Conservation (phyloP, 2,888 invertebrate genomes). For the Slavum lentiscoides region DNA sequence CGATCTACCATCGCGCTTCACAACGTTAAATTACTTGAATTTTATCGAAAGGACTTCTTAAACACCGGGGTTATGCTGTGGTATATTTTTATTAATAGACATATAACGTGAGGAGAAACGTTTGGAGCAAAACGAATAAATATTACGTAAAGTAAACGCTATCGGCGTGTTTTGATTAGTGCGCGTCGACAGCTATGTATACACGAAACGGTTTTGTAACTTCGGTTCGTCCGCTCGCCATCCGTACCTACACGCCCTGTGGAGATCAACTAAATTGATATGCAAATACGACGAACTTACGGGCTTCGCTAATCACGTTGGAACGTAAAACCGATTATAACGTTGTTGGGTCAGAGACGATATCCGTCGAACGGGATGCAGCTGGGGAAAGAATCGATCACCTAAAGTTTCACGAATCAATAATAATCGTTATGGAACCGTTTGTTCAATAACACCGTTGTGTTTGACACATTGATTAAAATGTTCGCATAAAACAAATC, state of each 20-base stretch:
- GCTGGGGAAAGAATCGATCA: neutral
- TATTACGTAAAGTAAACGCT: conserved; percentile 25
- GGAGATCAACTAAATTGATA: conserved; percentile 41
- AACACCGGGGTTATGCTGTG: neutral
- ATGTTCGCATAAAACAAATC: too few relatives aligned
- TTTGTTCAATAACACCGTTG: neutral
- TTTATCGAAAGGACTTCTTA: too few relatives aligned
- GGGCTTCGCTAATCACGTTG: conserved; percentile 26
- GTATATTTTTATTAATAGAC: neutral
- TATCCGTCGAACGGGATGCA: neutral
- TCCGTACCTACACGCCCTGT: neutral
- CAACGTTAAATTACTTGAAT: too few relatives aligned
- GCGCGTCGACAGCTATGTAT: neutral
- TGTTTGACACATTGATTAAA: too few relatives aligned
- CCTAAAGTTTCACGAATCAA: neutral
- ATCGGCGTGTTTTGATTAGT: conserved; percentile 22
- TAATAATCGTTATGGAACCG: neutral
- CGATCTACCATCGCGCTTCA: too few relatives aligned
- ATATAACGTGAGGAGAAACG: neutral
- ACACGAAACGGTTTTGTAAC: conserved; percentile 1
- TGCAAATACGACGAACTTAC: conserved; percentile 37
- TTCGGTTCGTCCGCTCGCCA: neutral
- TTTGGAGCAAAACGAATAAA: neutral
- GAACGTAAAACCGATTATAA: conserved; percentile 35
- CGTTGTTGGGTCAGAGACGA: neutral